Conservation (phyloP, 2,888 invertebrate species). For the Stenodera caucasica region DNA sequence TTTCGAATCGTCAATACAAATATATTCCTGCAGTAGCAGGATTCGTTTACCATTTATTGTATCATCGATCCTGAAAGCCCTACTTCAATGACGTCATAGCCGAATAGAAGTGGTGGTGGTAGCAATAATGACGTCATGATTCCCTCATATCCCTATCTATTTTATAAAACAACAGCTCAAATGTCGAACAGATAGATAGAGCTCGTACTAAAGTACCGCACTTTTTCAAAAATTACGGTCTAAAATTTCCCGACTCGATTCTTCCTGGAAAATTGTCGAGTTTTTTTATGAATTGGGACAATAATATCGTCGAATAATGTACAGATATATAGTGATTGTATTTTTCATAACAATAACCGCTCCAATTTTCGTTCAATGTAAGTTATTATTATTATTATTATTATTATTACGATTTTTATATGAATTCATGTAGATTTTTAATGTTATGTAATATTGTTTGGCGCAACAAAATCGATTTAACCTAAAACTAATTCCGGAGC, state of each 20-base stretch:
- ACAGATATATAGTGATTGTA: conserved; percentile 14
- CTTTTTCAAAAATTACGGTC: conserved; percentile 21
- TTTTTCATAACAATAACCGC: background rate
- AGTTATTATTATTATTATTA: conserved; percentile 6
- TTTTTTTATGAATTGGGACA: conserved; percentile 30
- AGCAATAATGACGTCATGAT: conserved; percentile 25
- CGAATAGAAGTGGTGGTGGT: conserved; percentile 14
- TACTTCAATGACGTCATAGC: conserved; percentile 22
- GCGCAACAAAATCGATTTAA: conserved; percentile 30
- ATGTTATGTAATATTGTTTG: conserved; percentile 20
- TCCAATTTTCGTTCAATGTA: conserved; percentile 18
- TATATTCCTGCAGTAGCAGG: background rate
- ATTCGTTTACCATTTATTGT: background rate
- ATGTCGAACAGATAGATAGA: conserved; percentile 29
- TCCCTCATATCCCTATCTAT: conserved; percentile 12
- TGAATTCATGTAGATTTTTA: too few species aligned
- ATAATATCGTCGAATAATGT: conserved; percentile 22
- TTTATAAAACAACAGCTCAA: conserved; percentile 22
- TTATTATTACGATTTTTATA: background rate
- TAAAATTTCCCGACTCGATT: too few species aligned
- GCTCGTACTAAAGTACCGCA: conserved; percentile 20
- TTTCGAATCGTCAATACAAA: background rate
- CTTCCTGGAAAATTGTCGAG: too few species aligned
- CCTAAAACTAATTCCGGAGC: conserved; percentile 24
- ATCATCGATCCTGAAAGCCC: conserved; percentile 24